These are phyloP conservation scores for Umimayanthus kanabou DNA, from an alignment of 92 coral and sea anemone species.

Conservation along the genomic window DNA sequence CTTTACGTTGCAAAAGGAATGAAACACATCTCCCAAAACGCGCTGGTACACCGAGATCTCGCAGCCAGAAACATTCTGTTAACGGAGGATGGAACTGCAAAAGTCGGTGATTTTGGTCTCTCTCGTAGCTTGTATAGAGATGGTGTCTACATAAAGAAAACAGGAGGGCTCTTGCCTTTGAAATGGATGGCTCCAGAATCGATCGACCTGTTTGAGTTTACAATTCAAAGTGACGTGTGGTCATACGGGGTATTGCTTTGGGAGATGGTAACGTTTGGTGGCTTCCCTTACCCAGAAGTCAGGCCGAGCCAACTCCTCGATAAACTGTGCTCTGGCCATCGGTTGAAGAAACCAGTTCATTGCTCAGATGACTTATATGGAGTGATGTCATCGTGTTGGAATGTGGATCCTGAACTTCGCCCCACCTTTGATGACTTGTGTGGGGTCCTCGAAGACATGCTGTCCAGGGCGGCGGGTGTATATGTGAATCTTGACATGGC, in stretches of 20 bases:
- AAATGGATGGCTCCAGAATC: constrained; percentile 44
- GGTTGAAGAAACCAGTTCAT: constrained; percentile 33
- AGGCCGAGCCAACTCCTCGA: constrained; percentile 3
- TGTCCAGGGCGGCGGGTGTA: background rate
- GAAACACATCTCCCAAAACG: constrained; percentile 28
- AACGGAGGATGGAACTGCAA: constrained; percentile 29
- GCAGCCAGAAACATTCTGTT: constrained; percentile 32
- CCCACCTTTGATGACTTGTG: constrained; percentile 26
- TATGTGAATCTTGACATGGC: constrained; percentile 33
- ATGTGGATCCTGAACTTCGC: constrained; percentile 23
- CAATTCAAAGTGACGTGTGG: constrained; percentile 38
- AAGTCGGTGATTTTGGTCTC: constrained; percentile 29
- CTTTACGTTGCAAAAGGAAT: constrained; percentile 30
- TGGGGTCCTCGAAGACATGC: constrained; percentile 3
- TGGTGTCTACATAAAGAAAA: constrained; percentile 34
- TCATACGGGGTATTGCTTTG: constrained; percentile 40
- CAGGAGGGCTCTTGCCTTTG: constrained; percentile 33
- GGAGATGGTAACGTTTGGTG: constrained; percentile 40
- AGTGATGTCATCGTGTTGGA: constrained; percentile 36
- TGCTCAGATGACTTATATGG: constrained; percentile 24
- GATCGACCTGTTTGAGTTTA: constrained; percentile 26
- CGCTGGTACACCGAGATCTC: constrained; percentile 26
- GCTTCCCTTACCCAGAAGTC: constrained; percentile 31
- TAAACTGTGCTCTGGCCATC: constrained; percentile 1
- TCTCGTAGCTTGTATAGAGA: constrained; percentile 23